Evolutionary conservation across 1,140 invertebrate species (phyloP).

Genomic region (Ruditapes philippinarum): DNA sequence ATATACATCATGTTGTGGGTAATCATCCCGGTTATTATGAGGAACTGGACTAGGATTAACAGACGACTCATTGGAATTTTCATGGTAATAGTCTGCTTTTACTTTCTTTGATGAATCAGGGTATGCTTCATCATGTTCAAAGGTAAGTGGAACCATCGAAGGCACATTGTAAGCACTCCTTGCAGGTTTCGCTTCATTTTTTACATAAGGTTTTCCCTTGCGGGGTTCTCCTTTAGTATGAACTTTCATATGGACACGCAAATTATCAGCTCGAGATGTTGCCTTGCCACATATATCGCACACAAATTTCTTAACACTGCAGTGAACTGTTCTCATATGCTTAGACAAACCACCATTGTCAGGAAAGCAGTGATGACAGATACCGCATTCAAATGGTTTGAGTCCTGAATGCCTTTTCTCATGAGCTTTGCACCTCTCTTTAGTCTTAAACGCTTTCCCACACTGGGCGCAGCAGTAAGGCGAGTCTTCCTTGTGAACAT

Average conservation of each 20-base stretch:
- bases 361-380: constrained; percentile 87
- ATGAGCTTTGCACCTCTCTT: constrained; percentile 88
- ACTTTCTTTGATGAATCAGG: background rate
- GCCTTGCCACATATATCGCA: constrained; percentile 87
- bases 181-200: background rate
- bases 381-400: constrained; percentile 88
- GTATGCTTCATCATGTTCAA: background rate
- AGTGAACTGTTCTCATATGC: constrained; percentile 84
- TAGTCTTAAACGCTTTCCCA: constrained; percentile 89
- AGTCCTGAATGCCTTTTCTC: constrained; percentile 87
- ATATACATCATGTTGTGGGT: constrained; percentile 22
- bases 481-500: constrained; percentile 87
- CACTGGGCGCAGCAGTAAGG: constrained; percentile 89
- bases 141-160: background rate
- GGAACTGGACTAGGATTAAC: background rate
- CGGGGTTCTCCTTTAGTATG: constrained; percentile 76
- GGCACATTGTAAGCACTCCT: constrained; percentile 15
- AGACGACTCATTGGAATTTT: constrained; percentile 8
- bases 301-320: constrained; percentile 79
- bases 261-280: constrained; percentile 87
- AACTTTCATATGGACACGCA: constrained; percentile 87
- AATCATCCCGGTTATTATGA: background rate
- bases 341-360: constrained; percentile 85
- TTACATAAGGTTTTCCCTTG: constrained; percentile 11
- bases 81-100: background rate